A percentile compares a stretch with the other conserved stretches of the same genome.
Conservation (phyloP, 92 coral and sea anemone genomes). For the Diadumene lineata region DNA sequence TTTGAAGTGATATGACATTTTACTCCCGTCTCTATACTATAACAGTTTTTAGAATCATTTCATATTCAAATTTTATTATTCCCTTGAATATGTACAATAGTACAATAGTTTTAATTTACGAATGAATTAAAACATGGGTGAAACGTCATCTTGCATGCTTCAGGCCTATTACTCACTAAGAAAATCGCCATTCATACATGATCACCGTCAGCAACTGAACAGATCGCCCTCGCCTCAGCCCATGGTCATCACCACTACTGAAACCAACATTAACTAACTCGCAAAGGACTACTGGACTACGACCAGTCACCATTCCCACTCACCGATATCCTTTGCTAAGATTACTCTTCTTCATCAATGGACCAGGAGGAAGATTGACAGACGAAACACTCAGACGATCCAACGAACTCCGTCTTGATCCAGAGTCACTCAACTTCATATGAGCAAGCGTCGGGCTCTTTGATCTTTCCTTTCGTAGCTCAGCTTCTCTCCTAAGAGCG, state of each 20-base stretch:
- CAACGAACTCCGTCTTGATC: conserved; percentile 52
- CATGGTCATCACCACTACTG: background rate
- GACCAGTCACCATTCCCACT: conserved; percentile 8
- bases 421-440: conserved; percentile 78
- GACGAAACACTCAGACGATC: conserved; percentile 60
- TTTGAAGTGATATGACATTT: too few species aligned
- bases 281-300: conserved; percentile 12
- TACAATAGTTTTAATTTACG: too few species aligned
- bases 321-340: conserved; percentile 83
- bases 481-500: conserved; percentile 47
- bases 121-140: too few species aligned
- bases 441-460: conserved; percentile 92
- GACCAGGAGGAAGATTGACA: conserved; percentile 61
- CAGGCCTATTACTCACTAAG: too few species aligned
- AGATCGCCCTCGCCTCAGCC: background rate
- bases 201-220: background rate
- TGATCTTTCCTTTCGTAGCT: conserved; percentile 51
- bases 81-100: too few species aligned
- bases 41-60: too few species aligned
- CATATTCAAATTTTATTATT: too few species aligned
- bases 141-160: too few species aligned
- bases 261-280: background rate
- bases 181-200: too few species aligned
- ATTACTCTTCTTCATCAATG: conserved; percentile 82
- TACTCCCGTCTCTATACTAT: too few species aligned